Percentiles rank a stretch among this genome's conserved stretches.
phyloP scores from a whole-genome alignment of 2,888 invertebrate genomes.

The Chesias legatella region DNA sequence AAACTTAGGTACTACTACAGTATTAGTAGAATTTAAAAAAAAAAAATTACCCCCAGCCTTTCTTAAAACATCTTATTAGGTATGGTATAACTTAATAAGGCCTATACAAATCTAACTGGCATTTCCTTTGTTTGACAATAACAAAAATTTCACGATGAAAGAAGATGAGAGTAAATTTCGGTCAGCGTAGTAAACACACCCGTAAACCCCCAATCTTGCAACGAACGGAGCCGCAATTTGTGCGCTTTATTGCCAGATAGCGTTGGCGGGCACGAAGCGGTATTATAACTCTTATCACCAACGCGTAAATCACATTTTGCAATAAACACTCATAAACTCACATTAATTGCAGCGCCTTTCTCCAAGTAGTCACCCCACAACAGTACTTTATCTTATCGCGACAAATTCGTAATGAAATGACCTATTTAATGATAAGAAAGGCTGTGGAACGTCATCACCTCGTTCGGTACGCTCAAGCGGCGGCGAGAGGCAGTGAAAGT shows the following conservation, averaged over 20 bases:
- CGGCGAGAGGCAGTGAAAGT: constrained; percentile 58
- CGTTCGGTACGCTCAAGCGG: constrained; percentile 18
- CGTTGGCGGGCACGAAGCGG: constrained; percentile 7
- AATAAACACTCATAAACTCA: constrained; percentile 4
- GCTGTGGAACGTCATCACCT: constrained; percentile 4
- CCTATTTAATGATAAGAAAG: constrained; percentile 18
- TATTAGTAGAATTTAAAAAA: too few species aligned
- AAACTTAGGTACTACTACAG: too few species aligned
- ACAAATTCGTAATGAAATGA: constrained; percentile 8
- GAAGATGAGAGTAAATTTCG: constrained; percentile 8
- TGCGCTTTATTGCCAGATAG: constrained; percentile 27
- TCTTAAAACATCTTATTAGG: too few species aligned
- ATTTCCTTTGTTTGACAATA: too few species aligned
- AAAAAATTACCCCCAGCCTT: too few species aligned
- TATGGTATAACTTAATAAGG: too few species aligned
- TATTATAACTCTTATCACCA: constrained; percentile 11
- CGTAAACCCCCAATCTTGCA: constrained; percentile 28
- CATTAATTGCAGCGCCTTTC: constrained; percentile 16
- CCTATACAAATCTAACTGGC: too few species aligned
- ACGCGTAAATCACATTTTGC: constrained; percentile 10
- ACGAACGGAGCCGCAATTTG: constrained; percentile 27
- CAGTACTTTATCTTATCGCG: constrained; percentile 10
- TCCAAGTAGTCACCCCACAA: constrained; percentile 14
- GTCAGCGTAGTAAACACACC: constrained; percentile 23
- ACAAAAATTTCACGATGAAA: background rate